These are phyloP conservation scores for Poecilia latipinna DNA, from an alignment of 2,113 vertebrate genomes.

Conservation along the genomic window DNA sequence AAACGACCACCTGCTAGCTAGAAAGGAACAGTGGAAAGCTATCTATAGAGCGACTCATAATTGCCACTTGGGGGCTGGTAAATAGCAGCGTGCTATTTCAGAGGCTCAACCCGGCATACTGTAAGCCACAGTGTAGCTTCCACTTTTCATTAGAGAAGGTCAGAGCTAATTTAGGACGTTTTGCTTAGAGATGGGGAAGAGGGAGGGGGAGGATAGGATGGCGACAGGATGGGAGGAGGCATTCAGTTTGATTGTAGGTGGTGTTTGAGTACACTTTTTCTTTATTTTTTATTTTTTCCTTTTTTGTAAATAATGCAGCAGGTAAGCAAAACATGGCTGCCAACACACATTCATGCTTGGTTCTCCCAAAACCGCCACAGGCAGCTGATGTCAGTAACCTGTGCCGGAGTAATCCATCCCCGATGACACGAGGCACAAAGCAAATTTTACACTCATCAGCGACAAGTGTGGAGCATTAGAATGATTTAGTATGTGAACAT, in stretches of 20 bases:
- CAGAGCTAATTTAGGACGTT: constrained; percentile 71
- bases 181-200: constrained; percentile 28
- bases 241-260: constrained; percentile 36
- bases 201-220: constrained; percentile 26
- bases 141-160: constrained; percentile 71
- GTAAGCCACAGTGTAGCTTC: constrained; percentile 50
- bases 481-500: constrained; percentile 21
- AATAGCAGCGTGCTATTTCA: constrained; percentile 69
- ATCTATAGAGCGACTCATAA: constrained; percentile 48
- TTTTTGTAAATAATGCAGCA: constrained; percentile 18
- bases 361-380: constrained; percentile 12
- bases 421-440: constrained; percentile 17
- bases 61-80: constrained; percentile 65
- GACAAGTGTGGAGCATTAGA: constrained; percentile 23
- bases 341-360: not conserved
- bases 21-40: constrained; percentile 34
- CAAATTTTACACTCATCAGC: constrained; percentile 36
- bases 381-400: constrained; percentile 34
- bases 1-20: constrained; percentile 62
- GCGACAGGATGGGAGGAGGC: constrained; percentile 19
- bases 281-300: not conserved
- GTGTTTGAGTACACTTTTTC: not conserved
- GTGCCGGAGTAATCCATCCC: constrained; percentile 32
- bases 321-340: constrained; percentile 28
- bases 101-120: constrained; percentile 11